Base-by-base conservation (phyloP, 2,888 invertebrate genomes). In the Hoplodrina ambigua region DNA sequence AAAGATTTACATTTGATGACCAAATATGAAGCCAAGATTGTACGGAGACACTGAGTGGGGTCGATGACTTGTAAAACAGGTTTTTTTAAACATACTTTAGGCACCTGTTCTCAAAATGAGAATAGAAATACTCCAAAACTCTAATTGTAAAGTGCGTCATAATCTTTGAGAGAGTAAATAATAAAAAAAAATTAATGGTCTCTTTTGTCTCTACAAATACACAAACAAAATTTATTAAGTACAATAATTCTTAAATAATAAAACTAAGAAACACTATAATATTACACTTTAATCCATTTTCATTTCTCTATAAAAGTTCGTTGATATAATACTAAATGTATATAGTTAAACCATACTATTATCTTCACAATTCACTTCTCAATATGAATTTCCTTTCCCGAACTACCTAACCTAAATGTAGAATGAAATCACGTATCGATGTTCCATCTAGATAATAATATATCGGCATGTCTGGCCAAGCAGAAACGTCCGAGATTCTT, bases 401-500 rank as follows among this genome's bases (percentile, higher is more conserved):
- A 68, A 56, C 17, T 61, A 52, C 4, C 30, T 66, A 33, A 54
- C 46, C 44, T 68, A 17, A 41, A 64, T 61, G 53, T 64, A 52
- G 41, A 69, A 66, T 54, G 52, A 53, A 53, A 65, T 56, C 52
- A 46, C 68, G 55, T 59, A 67, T 60, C 66, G 33, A 69, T 73
- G 58, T 78, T 60, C 19, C 69, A 69, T 70, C 53, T 64, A 67
- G 67, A 82, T 46, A 46, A 46, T 46, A 46, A 46, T 78, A 74
- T 68, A 70, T 71, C 66, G 68, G 10, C 30, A 56, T 70, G 66
- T 58, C 75, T 66, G 66, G 62, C 69, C 75, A 80, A 80, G 69
- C 63, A 69, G 75, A 81, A 81, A 68, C 65, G 80, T 59, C 74
- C 80, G 59, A 75, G 80, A 82, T 79, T 69, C 75, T 64, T 79